phyloP scores from a whole-genome alignment of 2,888 invertebrate genomes.

The Leucophora obtusa region DNA sequence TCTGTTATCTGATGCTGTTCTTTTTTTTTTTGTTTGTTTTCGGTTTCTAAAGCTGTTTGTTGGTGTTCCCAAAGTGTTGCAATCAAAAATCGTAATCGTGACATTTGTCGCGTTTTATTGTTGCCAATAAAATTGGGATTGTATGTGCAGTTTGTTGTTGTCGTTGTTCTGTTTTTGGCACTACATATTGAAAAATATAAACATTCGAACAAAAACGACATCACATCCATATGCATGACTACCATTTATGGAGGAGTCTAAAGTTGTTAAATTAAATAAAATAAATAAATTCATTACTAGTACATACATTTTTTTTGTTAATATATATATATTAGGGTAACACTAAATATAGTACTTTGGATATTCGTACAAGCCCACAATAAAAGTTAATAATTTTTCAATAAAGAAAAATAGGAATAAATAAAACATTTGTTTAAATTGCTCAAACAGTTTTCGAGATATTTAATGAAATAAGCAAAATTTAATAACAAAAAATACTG shows the following conservation, averaged over 20 bases:
- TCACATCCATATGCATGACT: constrained; percentile 60
- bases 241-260: constrained; percentile 59
- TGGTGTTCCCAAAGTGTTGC: constrained; percentile 61
- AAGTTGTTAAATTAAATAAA: constrained; percentile 56
- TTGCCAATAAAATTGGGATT: constrained; percentile 63
- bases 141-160: constrained; percentile 25
- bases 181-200: constrained; percentile 29
- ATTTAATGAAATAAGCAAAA: too few relatives aligned
- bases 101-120: constrained; percentile 65
- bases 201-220: constrained; percentile 44
- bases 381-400: too few relatives aligned
- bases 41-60: constrained; percentile 28
- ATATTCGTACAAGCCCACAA: too few relatives aligned
- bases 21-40: constrained; percentile 19
- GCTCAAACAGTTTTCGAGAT: too few relatives aligned
- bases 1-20: constrained; percentile 34
- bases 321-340: too few relatives aligned
- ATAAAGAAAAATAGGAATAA: too few relatives aligned
- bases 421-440: too few relatives aligned
- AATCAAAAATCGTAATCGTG: constrained; percentile 64
- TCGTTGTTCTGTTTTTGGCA: constrained; percentile 42
- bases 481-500: too few relatives aligned
- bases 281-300: constrained; percentile 55
- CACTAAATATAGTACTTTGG: too few relatives aligned
- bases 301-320: constrained; percentile 10